These are phyloP conservation scores for Morpho achilles DNA, from an alignment of 2,888 invertebrate species.

Conservation along the genomic window DNA sequence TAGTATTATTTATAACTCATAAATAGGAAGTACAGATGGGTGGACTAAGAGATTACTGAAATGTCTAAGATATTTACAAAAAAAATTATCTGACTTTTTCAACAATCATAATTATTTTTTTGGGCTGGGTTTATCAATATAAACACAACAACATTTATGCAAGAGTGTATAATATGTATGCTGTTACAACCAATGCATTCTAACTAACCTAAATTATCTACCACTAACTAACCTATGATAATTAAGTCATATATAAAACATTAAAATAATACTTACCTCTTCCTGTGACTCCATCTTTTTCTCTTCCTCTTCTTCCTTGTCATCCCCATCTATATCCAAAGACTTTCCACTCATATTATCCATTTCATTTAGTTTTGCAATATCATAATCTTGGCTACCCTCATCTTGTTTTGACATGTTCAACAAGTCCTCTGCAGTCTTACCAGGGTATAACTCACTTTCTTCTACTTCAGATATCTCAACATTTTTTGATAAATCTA, in stretches of 20 bases:
- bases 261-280: slow-evolving; percentile 45
- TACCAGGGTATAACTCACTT: slow-evolving; percentile 66
- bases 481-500: slow-evolving; percentile 70
- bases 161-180: too few relatives aligned
- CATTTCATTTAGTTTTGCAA: slow-evolving; percentile 82
- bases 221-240: too few relatives aligned
- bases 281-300: slow-evolving; percentile 62
- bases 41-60: too few relatives aligned
- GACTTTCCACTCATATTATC: slow-evolving; percentile 75
- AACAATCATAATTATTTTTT: too few relatives aligned
- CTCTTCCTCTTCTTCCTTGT: slow-evolving; percentile 43
- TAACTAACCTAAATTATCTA: too few relatives aligned
- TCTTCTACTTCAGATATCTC: slow-evolving; percentile 71
- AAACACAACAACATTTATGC: too few relatives aligned
- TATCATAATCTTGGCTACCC: slow-evolving; percentile 76
- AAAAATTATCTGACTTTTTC: too few relatives aligned
- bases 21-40: too few relatives aligned
- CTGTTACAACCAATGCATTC: not conserved
- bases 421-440: slow-evolving; percentile 59
- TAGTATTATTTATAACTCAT: too few relatives aligned
- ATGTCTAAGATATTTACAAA: too few relatives aligned
- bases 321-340: slow-evolving; percentile 48
- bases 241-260: not conserved
- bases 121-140: too few relatives aligned
- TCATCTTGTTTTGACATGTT: slow-evolving; percentile 62